Evolutionary conservation across 2,888 invertebrate genomes (phyloP).

Genomic region (Lydus trimaculatus): DNA sequence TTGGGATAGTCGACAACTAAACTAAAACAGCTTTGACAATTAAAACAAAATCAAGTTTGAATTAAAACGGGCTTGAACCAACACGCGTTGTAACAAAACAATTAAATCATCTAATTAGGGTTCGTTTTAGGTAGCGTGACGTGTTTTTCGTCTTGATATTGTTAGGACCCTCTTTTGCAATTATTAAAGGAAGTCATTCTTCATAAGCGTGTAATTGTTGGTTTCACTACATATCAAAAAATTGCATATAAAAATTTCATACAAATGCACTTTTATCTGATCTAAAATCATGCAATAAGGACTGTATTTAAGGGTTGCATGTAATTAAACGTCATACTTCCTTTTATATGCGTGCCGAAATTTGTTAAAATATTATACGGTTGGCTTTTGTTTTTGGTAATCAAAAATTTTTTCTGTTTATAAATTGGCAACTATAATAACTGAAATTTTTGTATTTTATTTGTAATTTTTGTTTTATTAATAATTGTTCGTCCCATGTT

Average conservation of each 20-base stretch:
- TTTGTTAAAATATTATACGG: constrained; percentile 31
- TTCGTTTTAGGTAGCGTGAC: constrained; percentile 44
- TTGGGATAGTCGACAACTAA: constrained; percentile 19
- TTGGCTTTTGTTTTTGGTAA: constrained; percentile 11
- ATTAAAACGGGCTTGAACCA: constrained; percentile 36
- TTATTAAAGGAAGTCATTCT: constrained; percentile 49
- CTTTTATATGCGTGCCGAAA: constrained; percentile 36
- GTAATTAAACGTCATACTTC: constrained; percentile 42
- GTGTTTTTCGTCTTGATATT: constrained; percentile 35
- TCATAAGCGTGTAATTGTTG: constrained; percentile 50
- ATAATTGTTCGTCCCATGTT: constrained; percentile 12
- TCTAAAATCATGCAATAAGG: constrained; percentile 43
- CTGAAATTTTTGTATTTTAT: constrained; percentile 8
- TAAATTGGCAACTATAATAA: constrained; percentile 15
- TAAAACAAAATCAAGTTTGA: constrained; percentile 47
- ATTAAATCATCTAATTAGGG: constrained; percentile 45
- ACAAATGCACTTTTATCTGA: constrained; percentile 48
- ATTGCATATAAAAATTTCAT: constrained; percentile 44
- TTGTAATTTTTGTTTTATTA: neutral
- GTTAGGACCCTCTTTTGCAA: constrained; percentile 34
- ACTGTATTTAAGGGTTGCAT: constrained; percentile 47
- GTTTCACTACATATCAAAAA: constrained; percentile 48
- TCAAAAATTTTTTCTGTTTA: constrained; percentile 14
- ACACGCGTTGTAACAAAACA: constrained; percentile 44
- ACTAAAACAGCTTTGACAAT: constrained; percentile 38